These are phyloP conservation scores for Etheostoma spectabile DNA, from an alignment of 2,113 vertebrate genomes.

Conservation along the genomic window DNA sequence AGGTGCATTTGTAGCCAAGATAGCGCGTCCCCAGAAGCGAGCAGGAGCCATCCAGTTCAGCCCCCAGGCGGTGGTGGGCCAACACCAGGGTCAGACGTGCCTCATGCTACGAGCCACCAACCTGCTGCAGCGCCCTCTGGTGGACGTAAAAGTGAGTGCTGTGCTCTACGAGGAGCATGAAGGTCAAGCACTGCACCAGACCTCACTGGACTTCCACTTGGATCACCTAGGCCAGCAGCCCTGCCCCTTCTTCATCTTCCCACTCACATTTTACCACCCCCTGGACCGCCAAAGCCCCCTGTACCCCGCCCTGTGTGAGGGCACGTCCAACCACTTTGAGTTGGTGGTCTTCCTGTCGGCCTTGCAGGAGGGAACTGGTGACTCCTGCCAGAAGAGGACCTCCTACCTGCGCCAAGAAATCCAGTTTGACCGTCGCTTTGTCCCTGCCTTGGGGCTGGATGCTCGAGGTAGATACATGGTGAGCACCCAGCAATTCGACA, in stretches of 20 bases:
- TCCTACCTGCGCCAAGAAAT: slow-evolving; percentile 96
- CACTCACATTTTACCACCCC: slow-evolving; percentile 91
- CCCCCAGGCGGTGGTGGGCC: slow-evolving; percentile 88
- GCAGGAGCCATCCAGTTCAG: slow-evolving; percentile 94
- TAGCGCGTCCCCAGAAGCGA: slow-evolving; percentile 94
- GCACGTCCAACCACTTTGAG: slow-evolving; percentile 88
- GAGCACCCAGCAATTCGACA: slow-evolving; percentile 93
- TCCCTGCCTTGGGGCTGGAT: slow-evolving; percentile 84
- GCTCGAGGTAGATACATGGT: slow-evolving; percentile 89
- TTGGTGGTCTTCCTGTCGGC: slow-evolving; percentile 94
- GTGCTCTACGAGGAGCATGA: slow-evolving; percentile 93
- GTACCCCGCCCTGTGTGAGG: slow-evolving; percentile 86
- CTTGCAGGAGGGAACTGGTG: slow-evolving; percentile 93
- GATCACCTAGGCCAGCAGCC: slow-evolving; percentile 86
- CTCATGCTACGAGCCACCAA: slow-evolving; percentile 95
- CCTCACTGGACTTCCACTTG: slow-evolving; percentile 90
- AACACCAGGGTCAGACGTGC: slow-evolving; percentile 87
- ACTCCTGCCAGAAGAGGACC: slow-evolving; percentile 94
- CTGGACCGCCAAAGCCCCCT: slow-evolving; percentile 90
- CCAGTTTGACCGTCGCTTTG: slow-evolving; percentile 88
- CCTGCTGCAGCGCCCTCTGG: slow-evolving; percentile 89
- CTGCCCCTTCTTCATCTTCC: slow-evolving; percentile 95
- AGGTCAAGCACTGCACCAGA: slow-evolving; percentile 90
- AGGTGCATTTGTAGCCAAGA: slow-evolving; percentile 99
- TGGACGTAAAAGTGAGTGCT: slow-evolving; percentile 89